Conservation (phyloP, 2,113 vertebrate genomes). For the Brachypodius melanocephalos region DNA sequence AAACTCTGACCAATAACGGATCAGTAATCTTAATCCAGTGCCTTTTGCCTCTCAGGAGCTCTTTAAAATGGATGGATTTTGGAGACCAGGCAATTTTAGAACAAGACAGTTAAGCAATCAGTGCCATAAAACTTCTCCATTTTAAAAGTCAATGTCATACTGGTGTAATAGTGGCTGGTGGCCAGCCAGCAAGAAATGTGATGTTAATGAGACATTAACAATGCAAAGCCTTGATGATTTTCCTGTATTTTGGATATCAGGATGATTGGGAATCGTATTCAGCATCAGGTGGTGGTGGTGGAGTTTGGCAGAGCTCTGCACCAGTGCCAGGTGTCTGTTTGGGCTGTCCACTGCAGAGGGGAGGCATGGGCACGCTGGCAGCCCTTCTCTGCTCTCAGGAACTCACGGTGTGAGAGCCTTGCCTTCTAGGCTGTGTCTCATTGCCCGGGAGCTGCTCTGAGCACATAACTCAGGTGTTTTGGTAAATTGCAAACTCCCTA, state of each 20-base stretch:
- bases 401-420: background rate
- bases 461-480: background rate
- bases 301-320: background rate
- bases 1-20: conserved; percentile 12
- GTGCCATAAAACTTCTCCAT: background rate
- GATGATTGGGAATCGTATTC: background rate
- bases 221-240: background rate
- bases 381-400: background rate
- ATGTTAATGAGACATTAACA: conserved; percentile 2
- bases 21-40: conserved; percentile 43
- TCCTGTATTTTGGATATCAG: background rate
- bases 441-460: background rate
- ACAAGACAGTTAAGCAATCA: background rate
- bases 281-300: background rate
- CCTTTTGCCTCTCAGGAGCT: background rate
- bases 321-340: background rate
- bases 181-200: background rate
- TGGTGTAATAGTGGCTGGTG: background rate
- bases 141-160: background rate
- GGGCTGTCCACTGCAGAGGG: background rate
- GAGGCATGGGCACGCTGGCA: background rate
- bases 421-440: background rate
- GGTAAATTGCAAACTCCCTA: background rate
- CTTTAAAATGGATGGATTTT: conserved; percentile 33
- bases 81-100: conserved; percentile 13